Conservation (phyloP, 2,888 invertebrate genomes). For the Noctua janthina region DNA sequence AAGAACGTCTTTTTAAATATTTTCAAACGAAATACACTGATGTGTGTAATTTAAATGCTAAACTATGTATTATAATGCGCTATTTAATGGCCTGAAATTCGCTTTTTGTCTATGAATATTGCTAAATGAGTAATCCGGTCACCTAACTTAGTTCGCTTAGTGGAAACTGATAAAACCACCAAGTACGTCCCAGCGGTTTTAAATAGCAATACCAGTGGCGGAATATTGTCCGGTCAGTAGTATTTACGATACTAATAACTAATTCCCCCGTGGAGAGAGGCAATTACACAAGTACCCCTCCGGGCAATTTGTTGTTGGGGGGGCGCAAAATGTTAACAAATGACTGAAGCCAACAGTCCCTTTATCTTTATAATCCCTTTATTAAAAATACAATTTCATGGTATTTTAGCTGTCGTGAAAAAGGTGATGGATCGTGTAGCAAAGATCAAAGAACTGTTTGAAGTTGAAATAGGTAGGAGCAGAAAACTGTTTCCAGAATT, state of each 20-base stretch:
- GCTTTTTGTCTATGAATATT: neutral
- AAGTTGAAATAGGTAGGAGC: neutral
- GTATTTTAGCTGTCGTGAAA: constrained; percentile 19
- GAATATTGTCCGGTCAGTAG: constrained; percentile 30
- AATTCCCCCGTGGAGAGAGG: constrained; percentile 45
- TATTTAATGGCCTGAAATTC: neutral
- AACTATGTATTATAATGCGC: neutral
- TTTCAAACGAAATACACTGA: neutral
- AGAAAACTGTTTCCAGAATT: neutral
- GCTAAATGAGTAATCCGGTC: constrained; percentile 19
- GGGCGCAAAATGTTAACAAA: constrained; percentile 52
- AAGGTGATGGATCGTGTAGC: constrained; percentile 28
- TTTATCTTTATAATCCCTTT: constrained; percentile 48
- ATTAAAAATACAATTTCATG: constrained; percentile 43
- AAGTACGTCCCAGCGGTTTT: constrained; percentile 33
- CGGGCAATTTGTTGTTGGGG: constrained; percentile 48
- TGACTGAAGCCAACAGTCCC: constrained; percentile 36
- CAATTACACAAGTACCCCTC: constrained; percentile 54
- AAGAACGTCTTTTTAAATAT: no score
- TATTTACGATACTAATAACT: constrained; percentile 57
- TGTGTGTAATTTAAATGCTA: neutral
- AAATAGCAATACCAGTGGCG: constrained; percentile 20
- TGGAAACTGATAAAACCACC: constrained; percentile 22
- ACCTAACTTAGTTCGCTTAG: neutral
- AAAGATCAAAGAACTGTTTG: constrained; percentile 23